Base-by-base conservation (phyloP, 2,888 invertebrate species). In the Acleris laterana region DNA sequence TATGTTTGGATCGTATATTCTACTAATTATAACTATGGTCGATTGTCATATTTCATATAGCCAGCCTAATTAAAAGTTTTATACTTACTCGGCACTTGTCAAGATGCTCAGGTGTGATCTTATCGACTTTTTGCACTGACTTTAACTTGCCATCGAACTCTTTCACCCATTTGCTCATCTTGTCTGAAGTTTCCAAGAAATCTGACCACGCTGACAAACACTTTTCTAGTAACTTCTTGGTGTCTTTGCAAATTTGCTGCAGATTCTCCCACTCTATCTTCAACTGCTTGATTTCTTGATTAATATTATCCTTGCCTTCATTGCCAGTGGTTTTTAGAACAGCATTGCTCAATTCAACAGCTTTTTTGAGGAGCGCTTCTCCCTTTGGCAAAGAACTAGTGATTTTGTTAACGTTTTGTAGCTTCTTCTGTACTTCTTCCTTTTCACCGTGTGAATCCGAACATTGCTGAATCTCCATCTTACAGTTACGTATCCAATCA, bases 371-470 rank as follows among this genome's bases (percentile, higher is more conserved):
- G 46, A 97, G 81, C 1, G 94, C 93, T 79, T 96, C 96, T 3
- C 92, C 97, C 84, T 96, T 95, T 0, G 95, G 94, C 69, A 97
- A 88, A 0, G 95, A 94, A 20, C 93, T 90, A 11, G 94, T 94
- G 57, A 97, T 95, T 73, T 95, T 95, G 60, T 94, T 94, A 28
- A 98, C 94, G 77, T 95, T 96, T 57, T 95, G 94, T 38, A 97
- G 94, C 81, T 97, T 97, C 74, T 96, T 95, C 64, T 96, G 93
- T 0, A 96, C 95, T 62, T 95, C 94, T 58, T 96, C 95, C 73
- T 96, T 96, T 80, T 98, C 98, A 3, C 98, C 98, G 79, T 98
- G 98, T 0, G 97, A 96, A 82, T 98, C 97, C 3, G 96, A 95
- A 73, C 96, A 96, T 74, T 97, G 96, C 78, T 98, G 97, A 32